These are phyloP conservation scores for Antennarius striatus DNA, from an alignment of 2,113 vertebrate genomes.

Conservation along the genomic window DNA sequence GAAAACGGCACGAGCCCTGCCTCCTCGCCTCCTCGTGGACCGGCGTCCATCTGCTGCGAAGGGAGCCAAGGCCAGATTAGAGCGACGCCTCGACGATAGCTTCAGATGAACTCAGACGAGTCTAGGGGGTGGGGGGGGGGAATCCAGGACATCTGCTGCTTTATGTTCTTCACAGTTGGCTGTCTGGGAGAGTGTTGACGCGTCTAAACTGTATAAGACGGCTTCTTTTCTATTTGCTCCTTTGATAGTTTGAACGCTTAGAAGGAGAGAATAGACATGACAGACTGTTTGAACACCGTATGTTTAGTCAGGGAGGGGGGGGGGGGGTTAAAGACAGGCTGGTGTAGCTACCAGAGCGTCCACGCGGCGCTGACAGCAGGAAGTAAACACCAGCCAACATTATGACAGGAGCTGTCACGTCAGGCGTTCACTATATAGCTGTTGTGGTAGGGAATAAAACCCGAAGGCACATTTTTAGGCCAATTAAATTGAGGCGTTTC, in stretches of 20 bases:
- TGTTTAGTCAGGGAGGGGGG: not conserved
- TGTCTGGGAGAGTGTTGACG: conserved; percentile 7
- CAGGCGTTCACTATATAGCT: no score
- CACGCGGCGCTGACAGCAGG: not conserved
- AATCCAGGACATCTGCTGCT: conserved; percentile 49
- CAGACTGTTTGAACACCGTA: not conserved
- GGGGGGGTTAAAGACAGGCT: not conserved
- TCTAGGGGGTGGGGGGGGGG: conserved; percentile 5
- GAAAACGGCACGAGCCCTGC: conserved; percentile 11
- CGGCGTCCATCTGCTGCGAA: conserved; percentile 40
- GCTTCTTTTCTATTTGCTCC: not conserved
- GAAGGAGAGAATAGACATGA: not conserved
- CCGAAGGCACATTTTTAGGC: no score
- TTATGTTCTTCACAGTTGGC: conserved; percentile 34
- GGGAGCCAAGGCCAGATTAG: conserved; percentile 23
- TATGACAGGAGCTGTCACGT: not conserved
- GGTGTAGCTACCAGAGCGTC: not conserved
- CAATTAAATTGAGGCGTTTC: no score
- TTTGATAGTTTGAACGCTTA: not conserved
- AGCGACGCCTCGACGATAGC: conserved; percentile 15
- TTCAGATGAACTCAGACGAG: conserved; percentile 27
- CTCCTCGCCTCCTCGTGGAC: not conserved
- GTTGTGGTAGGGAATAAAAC: no score
- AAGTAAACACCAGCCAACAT: not conserved
- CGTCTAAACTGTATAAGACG: conserved; percentile 14